phyloP scores from a whole-genome alignment of 2,113 vertebrate species.

The Oncorhynchus nerka region DNA sequence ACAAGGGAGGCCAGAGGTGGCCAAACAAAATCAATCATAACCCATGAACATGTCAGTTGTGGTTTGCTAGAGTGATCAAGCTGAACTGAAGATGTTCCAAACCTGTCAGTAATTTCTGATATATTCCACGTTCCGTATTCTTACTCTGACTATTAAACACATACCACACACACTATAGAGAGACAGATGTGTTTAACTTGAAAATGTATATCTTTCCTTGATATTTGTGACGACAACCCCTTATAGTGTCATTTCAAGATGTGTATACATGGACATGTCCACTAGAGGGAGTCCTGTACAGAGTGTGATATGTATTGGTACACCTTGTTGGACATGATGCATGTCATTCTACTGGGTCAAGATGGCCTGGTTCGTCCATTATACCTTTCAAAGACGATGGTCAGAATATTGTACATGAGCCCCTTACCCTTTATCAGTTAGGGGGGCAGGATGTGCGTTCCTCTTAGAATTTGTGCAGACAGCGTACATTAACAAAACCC shows the following conservation, averaged over 20 bases:
- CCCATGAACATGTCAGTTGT: neutral
- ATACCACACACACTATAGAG: too few relatives aligned
- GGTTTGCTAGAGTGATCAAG: neutral
- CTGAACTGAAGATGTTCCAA: neutral
- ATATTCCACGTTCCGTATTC: too few relatives aligned
- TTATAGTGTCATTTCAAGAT: too few relatives aligned
- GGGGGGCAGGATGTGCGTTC: neutral
- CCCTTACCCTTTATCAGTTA: neutral
- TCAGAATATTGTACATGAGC: constrained; percentile 3
- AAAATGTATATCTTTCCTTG: too few relatives aligned
- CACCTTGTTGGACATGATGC: too few relatives aligned
- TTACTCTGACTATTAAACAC: too few relatives aligned
- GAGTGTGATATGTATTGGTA: too few relatives aligned
- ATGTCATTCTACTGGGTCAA: neutral
- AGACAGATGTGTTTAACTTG: too few relatives aligned
- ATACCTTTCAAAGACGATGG: neutral
- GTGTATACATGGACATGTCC: too few relatives aligned
- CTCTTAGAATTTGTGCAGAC: constrained; percentile 8
- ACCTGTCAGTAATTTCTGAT: neutral
- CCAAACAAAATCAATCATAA: neutral
- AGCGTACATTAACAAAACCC: constrained; percentile 34
- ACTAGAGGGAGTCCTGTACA: too few relatives aligned
- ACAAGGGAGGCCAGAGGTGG: neutral
- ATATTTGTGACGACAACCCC: too few relatives aligned
- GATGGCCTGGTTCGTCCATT: neutral